phyloP scores from a whole-genome alignment of 2,797 vertebrate species.

The Otolemur crassicaudatus region DNA sequence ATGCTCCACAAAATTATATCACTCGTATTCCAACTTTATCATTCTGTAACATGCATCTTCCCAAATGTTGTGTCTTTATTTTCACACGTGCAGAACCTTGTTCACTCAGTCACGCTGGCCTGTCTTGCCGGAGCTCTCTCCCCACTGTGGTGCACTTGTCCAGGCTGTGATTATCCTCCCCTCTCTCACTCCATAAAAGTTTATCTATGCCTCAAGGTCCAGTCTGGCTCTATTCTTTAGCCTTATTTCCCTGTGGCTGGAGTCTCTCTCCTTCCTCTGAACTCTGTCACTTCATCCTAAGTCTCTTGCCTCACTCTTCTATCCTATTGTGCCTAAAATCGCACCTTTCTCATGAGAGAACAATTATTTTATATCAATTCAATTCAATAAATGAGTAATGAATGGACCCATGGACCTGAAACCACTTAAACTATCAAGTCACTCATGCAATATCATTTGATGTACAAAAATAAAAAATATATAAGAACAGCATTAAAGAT shows the following conservation, averaged over 20 bases:
- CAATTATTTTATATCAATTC: constrained; percentile 28
- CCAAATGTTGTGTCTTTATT: not conserved
- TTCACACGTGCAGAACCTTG: not conserved
- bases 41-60: not conserved
- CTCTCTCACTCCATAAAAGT: not conserved
- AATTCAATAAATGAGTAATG: constrained; percentile 8
- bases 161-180: not conserved
- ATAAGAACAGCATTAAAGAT: not conserved
- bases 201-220: not conserved
- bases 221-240: not conserved
- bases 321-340: not conserved
- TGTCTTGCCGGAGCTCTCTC: not conserved
- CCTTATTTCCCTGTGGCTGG: not conserved
- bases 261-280: not conserved
- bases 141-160: not conserved
- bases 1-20: not conserved
- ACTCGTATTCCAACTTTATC: not conserved
- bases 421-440: not conserved
- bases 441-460: not conserved
- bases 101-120: not conserved
- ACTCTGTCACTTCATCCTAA: not conserved
- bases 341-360: not conserved
- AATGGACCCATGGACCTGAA: not conserved
- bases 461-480: constrained; percentile 12
- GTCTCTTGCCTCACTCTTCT: not conserved